Base-by-base conservation (phyloP, 1,140 invertebrate species). In the Drosophila cardini region DNA sequence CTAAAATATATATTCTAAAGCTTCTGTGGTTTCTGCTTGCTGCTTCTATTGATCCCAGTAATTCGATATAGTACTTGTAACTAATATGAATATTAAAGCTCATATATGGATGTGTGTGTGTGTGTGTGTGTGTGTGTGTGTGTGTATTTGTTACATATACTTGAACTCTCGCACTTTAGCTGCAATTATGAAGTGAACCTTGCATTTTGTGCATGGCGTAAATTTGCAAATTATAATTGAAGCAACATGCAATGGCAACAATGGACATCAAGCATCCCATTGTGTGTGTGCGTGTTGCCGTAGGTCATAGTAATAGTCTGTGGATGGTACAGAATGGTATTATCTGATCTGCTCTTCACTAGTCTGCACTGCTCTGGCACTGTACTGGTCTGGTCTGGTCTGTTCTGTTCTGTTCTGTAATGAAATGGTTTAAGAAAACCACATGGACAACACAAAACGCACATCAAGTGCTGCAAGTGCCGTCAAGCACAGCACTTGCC, bases 401-500 rank as follows among this genome's bases (percentile, higher is more conserved):
- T 13, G 45, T 10, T 7, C 45, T 50, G 48, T 0, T 52, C 48
- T 32, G 46, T 2, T 48, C 46, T 48, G 18, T 7, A 26, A 9
- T 21, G 21, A 26, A 13, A 15, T 52, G 26, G 38, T 11, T 11
- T 42, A 60, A 11, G 42, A 40, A 26, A 63, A 53, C 42, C 60
- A 56, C 43, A 42, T n/a, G 6, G 11, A 50, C 18, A 40, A 56
- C 32, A 62, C 21, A 63, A 13, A 52, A 34, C 30, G 60, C 53
- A 56, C 58, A 63, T 70, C 60, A 77, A 65, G 64, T 48, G 76
- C 26, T 60, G 78, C 81, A 73, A 80, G 71, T 62, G 78, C 56
- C 78, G 75, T 86, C 82, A 86, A 71, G 83, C 57, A 62, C 78
- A 86, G 83, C 68, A 78, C 76, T 87, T 87, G 83, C 79, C 76